Evolutionary conservation across 2,113 vertebrate species (phyloP), one percentile per base, ranked within the genome.

Genomic region (Oncorhynchus kisutch): DNA sequence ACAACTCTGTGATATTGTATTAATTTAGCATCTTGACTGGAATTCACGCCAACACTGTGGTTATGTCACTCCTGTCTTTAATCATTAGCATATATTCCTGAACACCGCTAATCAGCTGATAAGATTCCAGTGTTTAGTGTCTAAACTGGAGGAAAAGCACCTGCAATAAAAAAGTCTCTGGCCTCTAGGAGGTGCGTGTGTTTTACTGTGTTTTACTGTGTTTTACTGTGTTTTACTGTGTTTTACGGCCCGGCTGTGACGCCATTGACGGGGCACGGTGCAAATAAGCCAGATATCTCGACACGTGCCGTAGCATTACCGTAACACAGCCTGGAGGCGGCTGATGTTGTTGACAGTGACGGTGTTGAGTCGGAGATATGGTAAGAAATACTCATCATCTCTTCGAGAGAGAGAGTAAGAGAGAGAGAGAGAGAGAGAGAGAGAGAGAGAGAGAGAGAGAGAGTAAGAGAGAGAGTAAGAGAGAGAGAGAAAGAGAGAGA

Each of bases 361-460:
- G 73, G 48, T 81, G 82, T 80, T 82, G 85, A 90, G 84, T 87
- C 82, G 73, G 82, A 59, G 18, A 84, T 88, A 86, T 82, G 78
- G 87, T 87, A 83, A 90, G 81, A 84, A 79, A 85, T 86, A 90
- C 84, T 86, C 87, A 88, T 74, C 78, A 82, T 76, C 20, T 78
- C 82, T 84, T 70, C 11, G 54, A 57, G 39, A 66, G 22, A 45
- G 22, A 3, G 24, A 64, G 76, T 27, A 27, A 27, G 27, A 27
- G 27, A 27, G 27, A 27, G 27, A 27, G 27, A 27, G 27, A 27
- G 27, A 27, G 27, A 3, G 2, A 27, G 27, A 27, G 27, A 27
- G 27, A 3, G 3, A 27, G 27, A 27, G 27, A 0, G 0, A 27
- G 27, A 27, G 27, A 27, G 27, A 27, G 27, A 27, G 27, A 27